Conservation (phyloP, 2,797 vertebrate species). For the Molossus molossus region DNA sequence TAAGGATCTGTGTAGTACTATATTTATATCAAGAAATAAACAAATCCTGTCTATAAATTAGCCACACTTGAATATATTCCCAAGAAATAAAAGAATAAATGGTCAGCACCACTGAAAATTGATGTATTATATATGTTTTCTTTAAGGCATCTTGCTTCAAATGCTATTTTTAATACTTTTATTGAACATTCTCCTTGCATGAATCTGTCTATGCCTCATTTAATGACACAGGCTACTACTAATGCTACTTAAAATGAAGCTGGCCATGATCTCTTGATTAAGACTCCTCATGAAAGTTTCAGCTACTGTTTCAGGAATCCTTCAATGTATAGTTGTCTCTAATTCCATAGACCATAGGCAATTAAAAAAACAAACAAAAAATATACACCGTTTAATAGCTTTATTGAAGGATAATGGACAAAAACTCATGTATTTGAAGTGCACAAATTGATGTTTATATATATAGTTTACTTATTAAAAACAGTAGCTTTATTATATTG, state of each 20-base stretch:
- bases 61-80: background rate
- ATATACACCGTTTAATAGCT: background rate
- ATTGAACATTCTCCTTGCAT: background rate
- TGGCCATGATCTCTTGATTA: background rate
- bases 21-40: background rate
- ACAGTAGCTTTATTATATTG: background rate
- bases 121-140: background rate
- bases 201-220: background rate
- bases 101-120: background rate
- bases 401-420: background rate
- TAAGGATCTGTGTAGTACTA: background rate
- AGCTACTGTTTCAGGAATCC: background rate
- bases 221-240: background rate
- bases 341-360: background rate
- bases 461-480: background rate
- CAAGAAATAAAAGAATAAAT: background rate
- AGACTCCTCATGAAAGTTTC: background rate
- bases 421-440: background rate
- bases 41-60: background rate
- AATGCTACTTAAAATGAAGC: background rate
- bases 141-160: background rate
- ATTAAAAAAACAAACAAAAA: background rate
- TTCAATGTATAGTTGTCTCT: background rate
- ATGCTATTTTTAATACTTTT: constrained; percentile 1
- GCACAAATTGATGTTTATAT: background rate